These are phyloP conservation scores for Noctua janthe DNA, from an alignment of 2,888 invertebrate genomes.

Conservation along the genomic window DNA sequence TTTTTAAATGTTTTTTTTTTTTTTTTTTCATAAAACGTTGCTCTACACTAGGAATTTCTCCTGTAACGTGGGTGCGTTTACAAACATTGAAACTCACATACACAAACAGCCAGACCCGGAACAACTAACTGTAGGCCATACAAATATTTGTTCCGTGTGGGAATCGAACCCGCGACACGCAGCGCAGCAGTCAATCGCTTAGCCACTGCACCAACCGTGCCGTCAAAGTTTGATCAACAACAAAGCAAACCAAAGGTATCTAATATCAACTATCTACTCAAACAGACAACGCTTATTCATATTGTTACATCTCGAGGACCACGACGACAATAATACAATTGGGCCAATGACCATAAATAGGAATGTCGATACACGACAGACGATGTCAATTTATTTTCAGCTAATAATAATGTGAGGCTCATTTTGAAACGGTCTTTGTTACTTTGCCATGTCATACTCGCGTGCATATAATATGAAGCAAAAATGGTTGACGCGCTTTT, in stretches of 20 bases:
- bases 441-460: constrained; percentile 13
- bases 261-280: background rate
- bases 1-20: background rate
- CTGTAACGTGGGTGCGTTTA: too few species aligned
- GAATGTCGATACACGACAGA: constrained; percentile 59
- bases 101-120: too few species aligned
- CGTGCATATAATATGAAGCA: constrained; percentile 9
- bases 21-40: too few species aligned
- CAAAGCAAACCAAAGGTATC: background rate
- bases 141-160: too few species aligned
- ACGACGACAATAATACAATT: constrained; percentile 62
- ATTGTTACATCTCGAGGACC: constrained; percentile 30
- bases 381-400: constrained; percentile 66
- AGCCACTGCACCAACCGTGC: too few species aligned
- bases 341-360: constrained; percentile 68
- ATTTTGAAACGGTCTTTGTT: constrained; percentile 40
- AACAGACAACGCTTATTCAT: background rate
- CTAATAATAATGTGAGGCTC: constrained; percentile 38
- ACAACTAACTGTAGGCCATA: too few species aligned
- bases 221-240: background rate
- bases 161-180: too few species aligned
- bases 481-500: constrained; percentile 9
- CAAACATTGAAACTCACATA: too few species aligned
- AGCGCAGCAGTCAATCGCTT: too few species aligned
- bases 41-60: too few species aligned